Conservation (phyloP, 2,888 invertebrate species). For the Ephialtes manifestator region DNA sequence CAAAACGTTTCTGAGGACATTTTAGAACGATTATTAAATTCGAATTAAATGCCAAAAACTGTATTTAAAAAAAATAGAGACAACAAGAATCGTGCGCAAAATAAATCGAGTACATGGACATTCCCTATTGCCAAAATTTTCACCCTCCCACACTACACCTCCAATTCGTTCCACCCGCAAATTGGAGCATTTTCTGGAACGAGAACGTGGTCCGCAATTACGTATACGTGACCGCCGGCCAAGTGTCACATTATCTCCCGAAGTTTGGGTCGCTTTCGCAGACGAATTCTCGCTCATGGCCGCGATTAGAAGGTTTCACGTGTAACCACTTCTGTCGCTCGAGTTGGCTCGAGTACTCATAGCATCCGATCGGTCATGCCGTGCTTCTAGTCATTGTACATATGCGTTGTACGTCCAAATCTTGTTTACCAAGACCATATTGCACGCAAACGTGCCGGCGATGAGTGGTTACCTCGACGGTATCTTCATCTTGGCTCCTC, state of each 20-base stretch:
- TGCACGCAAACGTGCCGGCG: conserved; percentile 14
- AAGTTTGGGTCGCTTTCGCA: conserved; percentile 8
- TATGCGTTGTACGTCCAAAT: conserved; percentile 21
- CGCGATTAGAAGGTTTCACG: conserved; percentile 63
- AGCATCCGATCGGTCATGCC: conserved; percentile 36
- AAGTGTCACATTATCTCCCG: conserved; percentile 26
- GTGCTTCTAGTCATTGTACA: conserved; percentile 11
- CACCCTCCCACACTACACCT: background rate
- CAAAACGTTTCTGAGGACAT: background rate
- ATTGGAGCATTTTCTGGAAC: conserved; percentile 30
- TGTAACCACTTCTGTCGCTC: conserved; percentile 24
- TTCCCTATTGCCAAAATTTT: background rate
- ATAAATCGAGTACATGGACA: background rate
- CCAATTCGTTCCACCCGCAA: background rate
- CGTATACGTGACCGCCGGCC: background rate
- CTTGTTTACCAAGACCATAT: conserved; percentile 47
- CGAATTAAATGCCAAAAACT: background rate
- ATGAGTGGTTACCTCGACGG: conserved; percentile 11
- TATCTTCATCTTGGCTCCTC: conserved; percentile 33
- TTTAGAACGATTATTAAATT: background rate
- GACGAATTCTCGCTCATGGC: conserved; percentile 58
- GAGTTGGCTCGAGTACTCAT: conserved; percentile 59
- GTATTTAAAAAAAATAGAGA: background rate
- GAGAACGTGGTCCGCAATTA: conserved; percentile 24
- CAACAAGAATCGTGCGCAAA: background rate